phyloP scores from a whole-genome alignment of 2,888 invertebrate genomes.

The Hydrotaea diabolus region DNA sequence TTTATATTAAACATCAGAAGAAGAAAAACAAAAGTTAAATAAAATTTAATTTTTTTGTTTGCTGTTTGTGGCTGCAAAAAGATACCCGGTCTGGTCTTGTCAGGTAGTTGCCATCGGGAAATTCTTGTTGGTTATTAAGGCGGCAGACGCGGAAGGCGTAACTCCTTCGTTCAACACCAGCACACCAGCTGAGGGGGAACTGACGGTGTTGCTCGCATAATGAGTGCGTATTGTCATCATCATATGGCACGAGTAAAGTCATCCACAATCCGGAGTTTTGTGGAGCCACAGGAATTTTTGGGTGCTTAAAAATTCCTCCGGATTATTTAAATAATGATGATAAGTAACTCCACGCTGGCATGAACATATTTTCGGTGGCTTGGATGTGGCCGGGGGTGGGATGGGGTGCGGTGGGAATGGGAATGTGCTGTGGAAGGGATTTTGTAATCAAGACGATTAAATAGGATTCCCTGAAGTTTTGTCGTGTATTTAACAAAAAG shows the following conservation, averaged over 20 bases:
- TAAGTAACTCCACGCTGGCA: not conserved
- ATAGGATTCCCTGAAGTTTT: no score
- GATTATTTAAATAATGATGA: not conserved
- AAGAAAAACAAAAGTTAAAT: constrained; percentile 2
- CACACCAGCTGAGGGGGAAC: no score
- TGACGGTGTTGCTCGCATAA: no score
- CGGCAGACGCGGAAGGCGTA: no score
- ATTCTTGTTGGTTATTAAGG: constrained; percentile 7
- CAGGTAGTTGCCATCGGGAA: not conserved
- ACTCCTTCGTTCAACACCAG: no score
- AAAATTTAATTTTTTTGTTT: constrained; percentile 8
- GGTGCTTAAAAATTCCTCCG: not conserved
- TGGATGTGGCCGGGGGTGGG: no score
- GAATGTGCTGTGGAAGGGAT: no score
- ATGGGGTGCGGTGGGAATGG: no score
- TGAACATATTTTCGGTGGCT: no score
- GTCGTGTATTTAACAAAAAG: no score
- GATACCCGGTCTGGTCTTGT: not conserved
- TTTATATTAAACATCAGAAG: not conserved
- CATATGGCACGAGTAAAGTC: not conserved
- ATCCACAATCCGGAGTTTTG: not conserved
- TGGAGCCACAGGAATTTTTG: not conserved
- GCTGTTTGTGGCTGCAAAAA: not conserved
- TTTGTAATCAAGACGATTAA: no score
- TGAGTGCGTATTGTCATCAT: not conserved